Base-by-base conservation (phyloP, 2,888 invertebrate species). In the Ephialtes manifestator region DNA sequence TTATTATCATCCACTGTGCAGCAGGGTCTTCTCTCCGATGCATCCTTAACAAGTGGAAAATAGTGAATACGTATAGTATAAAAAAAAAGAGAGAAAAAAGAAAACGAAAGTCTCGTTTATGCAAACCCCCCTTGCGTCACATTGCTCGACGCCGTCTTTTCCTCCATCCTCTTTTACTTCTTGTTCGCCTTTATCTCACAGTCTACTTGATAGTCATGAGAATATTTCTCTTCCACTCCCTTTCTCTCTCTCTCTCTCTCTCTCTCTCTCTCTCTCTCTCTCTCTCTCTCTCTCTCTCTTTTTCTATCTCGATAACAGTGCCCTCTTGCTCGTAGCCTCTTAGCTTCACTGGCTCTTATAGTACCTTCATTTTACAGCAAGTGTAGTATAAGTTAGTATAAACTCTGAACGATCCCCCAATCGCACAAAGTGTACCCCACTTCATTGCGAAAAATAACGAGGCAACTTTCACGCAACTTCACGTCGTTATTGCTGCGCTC, bases 391-490 rank as follows among this genome's bases (percentile, higher is more conserved):
- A 55, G 13, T 53, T 31, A 53, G 20, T 24, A 55, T 24, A 24
- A 55, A 2, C 55, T 31, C 46, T 46, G 20, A n/a, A 71, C 55
- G n/a, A 20, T 48, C 70, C 15, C 65, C 53, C 71, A 80, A 79
- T 79, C 63, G 51, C 58, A 31, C 39, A 60, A 39, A 79, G 70
- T 80, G 24, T 51, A 28, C 39, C 20, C 48, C 55, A 18, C 51
- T 68, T 63, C 74, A 24, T 70, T 35, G 79, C 24, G 15, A 65
- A 84, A 74, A 84, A 78, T 78, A 81, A 84, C 82, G 78, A 84
- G 74, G 60, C 55, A 74, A 84, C 46, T 74, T 84, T 72, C 53
- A 65, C 60, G 71, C 63, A 80, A 58, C 71, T 71, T 65, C 39
- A 63, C 28, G 53, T 76, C 63, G 70, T 76, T 55, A 70, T 63